A percentile compares a stretch with the other conserved stretches of the same genome.
Evolutionary conservation across 64 coral and sea anemone species (phyloP).

Genomic region (Actinia equina): DNA sequence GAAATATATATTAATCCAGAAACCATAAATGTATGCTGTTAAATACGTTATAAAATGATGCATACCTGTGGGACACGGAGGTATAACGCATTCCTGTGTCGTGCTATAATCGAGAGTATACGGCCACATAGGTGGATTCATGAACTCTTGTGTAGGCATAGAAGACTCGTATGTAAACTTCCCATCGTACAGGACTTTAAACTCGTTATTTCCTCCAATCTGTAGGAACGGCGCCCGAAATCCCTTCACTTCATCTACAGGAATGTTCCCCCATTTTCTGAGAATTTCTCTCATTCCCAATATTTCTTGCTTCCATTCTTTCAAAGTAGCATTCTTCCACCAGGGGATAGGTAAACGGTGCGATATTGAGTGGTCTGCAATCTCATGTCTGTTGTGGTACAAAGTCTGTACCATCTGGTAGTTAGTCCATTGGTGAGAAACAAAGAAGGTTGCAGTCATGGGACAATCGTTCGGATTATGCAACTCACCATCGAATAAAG

Average conservation of each 20-base stretch:
- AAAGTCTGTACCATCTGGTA: slow-evolving; percentile 81
- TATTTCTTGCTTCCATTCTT: slow-evolving; percentile 61
- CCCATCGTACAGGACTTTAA: slow-evolving; percentile 65
- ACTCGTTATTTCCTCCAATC: slow-evolving; percentile 76
- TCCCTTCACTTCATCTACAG: slow-evolving; percentile 59
- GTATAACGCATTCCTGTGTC: slow-evolving; percentile 85
- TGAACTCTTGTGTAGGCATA: slow-evolving; percentile 59
- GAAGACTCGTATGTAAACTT: slow-evolving; percentile 86
- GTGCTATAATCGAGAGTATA: slow-evolving; percentile 83
- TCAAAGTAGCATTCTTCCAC: slow-evolving; percentile 83
- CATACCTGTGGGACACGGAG: slow-evolving; percentile 71
- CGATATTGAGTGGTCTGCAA: slow-evolving; percentile 83
- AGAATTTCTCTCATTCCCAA: slow-evolving; percentile 83
- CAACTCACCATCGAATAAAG: slow-evolving; percentile 60
- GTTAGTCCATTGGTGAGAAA: slow-evolving; percentile 90
- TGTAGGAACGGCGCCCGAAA: slow-evolving; percentile 83
- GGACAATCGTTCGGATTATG: slow-evolving; percentile 79
- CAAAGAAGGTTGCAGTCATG: slow-evolving; percentile 80
- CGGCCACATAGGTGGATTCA: slow-evolving; percentile 80
- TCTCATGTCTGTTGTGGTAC: slow-evolving; percentile 83
- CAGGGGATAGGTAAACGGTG: slow-evolving; percentile 57
- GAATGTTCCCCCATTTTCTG: slow-evolving; percentile 69
- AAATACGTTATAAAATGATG: neutral
- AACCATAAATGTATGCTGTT: no score
- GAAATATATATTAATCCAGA: no score